phyloP scores from a whole-genome alignment of 2,888 invertebrate genomes.

The Andrena hattorfiana region DNA sequence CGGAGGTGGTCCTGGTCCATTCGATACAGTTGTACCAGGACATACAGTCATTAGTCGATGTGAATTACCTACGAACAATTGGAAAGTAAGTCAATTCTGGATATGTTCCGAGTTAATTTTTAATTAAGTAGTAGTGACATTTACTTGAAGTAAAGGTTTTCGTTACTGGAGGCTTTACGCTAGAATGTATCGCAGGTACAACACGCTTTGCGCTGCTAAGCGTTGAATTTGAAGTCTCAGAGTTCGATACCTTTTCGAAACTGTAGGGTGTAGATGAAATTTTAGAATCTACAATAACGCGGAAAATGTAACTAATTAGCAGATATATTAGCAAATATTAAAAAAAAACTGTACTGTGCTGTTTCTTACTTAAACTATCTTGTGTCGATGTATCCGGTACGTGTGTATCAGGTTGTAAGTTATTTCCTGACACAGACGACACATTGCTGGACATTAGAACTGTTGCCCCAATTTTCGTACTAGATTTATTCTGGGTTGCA shows the following conservation, averaged over 20 bases:
- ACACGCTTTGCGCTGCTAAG: constrained; percentile 39
- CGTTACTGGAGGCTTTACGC: constrained; percentile 56
- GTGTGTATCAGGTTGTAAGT: constrained; percentile 49
- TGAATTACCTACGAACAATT: constrained; percentile 57
- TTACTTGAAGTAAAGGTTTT: constrained; percentile 70
- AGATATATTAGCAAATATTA: neutral
- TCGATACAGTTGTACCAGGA: constrained; percentile 73
- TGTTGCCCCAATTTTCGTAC: constrained; percentile 55
- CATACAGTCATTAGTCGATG: constrained; percentile 70
- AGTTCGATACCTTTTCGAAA: constrained; percentile 39
- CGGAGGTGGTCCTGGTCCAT: constrained; percentile 79
- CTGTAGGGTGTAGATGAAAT: constrained; percentile 12
- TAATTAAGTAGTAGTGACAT: constrained; percentile 15
- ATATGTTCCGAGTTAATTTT: neutral
- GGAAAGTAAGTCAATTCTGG: neutral
- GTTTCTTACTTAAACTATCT: constrained; percentile 59
- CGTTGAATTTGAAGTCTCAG: constrained; percentile 52
- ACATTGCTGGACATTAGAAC: constrained; percentile 40
- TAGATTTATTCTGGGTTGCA: constrained; percentile 59
- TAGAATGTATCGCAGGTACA: constrained; percentile 57
- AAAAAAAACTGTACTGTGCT: neutral
- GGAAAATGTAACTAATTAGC: neutral
- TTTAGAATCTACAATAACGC: constrained; percentile 29
- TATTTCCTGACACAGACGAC: constrained; percentile 43
- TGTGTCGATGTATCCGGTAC: constrained; percentile 33